Evolutionary conservation across 2,888 invertebrate genomes (phyloP).

Genomic region (Nomada fabriciana): DNA sequence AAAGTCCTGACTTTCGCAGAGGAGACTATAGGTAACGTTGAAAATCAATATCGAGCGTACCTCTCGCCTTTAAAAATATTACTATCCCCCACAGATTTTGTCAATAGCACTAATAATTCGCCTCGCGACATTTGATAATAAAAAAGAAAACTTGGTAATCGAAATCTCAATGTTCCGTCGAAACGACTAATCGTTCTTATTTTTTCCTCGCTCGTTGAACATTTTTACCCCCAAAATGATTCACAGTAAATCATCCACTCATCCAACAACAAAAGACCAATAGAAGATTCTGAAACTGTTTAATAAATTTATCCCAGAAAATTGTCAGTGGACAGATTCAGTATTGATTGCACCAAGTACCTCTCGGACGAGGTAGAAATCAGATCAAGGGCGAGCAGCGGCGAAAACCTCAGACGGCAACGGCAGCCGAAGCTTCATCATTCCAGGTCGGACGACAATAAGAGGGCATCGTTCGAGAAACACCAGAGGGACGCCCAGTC

Average conservation of each 20-base stretch:
- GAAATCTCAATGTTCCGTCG: no score
- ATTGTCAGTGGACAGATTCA: conserved; percentile 77
- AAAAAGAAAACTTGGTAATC: neutral
- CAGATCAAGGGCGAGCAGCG: conserved; percentile 77
- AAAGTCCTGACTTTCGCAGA: conserved; percentile 81
- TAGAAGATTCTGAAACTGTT: neutral
- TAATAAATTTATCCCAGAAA: conserved; percentile 66
- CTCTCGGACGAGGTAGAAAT: conserved; percentile 76
- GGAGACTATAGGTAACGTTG: conserved; percentile 78
- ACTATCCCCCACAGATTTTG: no score
- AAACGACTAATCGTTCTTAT: no score
- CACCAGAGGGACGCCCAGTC: conserved; percentile 77
- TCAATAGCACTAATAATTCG: no score
- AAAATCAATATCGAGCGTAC: neutral
- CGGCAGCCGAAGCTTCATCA: conserved; percentile 80
- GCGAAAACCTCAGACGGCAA: conserved; percentile 77
- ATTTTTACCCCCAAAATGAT: no score
- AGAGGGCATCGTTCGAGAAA: conserved; percentile 80
- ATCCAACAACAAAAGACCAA: no score
- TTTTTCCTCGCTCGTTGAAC: no score
- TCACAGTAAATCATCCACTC: no score
- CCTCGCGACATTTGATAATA: no score
- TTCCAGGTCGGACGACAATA: conserved; percentile 82
- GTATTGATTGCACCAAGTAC: conserved; percentile 76
- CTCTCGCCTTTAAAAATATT: neutral